Base-by-base conservation (phyloP, 2,888 invertebrate genomes). In the Frankliniella fusca region DNA sequence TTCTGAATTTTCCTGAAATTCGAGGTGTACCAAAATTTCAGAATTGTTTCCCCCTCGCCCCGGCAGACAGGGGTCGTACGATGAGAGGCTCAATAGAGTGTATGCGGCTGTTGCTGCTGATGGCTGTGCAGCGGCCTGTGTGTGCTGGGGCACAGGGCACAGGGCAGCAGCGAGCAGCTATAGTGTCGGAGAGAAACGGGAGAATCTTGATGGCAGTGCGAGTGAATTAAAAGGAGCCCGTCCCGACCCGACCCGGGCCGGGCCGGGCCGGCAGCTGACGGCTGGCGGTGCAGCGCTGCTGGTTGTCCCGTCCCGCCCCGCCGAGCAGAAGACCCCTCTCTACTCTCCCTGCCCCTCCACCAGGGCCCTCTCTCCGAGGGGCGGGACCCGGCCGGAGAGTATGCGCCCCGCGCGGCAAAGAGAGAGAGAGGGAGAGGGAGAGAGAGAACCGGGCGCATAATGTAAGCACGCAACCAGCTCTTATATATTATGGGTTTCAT, bases 171-270 rank as follows among this genome's bases (percentile, higher is more conserved):
- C 50, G n/a, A 50, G 9, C 50, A 7, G 54, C 54, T 54, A 2
- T 38, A 38, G 38, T 38, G 38, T 38, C 38, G 54, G 54, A 54
- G 54, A 54, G 61, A 23, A 76, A 38, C 38, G 38, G 38, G 70
- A 76, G 70, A 23, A 76, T 76, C 70, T 27, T 76, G 70, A 76
- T 76, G 70, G 70, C 27, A 23, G 27, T 9, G 70, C 23, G 23
- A 76, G 27, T 76, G 70, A 76, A 76, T 76, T 76, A 76, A 76
- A 76, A 76, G 23, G 27, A 76, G 70, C n/a, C n/a, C n/a, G n/a
- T n/a, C n/a, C n/a, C n/a, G n/a, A n/a, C n/a, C n/a, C n/a, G n/a
- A n/a, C n/a, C n/a, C n/a, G n/a, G n/a, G n/a, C 70, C 70, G 70
- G 15, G 3, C 54, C 54, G 50, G 50, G 8, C 54, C 54, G 54